Evolutionary conservation across 2,797 vertebrate genomes (phyloP).

Genomic region (Sparidentex hasta): DNA sequence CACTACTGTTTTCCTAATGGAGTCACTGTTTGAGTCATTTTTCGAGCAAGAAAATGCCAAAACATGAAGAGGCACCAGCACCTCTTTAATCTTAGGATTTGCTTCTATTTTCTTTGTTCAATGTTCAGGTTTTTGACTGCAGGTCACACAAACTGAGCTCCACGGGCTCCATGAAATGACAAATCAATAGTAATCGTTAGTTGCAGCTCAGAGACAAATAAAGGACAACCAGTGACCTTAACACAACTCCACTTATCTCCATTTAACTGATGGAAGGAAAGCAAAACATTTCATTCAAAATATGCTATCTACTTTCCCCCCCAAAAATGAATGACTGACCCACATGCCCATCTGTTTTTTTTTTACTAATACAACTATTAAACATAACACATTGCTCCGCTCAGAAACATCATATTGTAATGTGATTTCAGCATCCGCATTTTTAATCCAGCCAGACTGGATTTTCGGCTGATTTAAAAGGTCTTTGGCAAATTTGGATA

Average conservation of each 20-base stretch:
- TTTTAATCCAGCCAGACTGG: conserved; percentile 61
- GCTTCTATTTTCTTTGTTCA: background rate
- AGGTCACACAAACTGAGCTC: background rate
- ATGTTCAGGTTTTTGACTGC: background rate
- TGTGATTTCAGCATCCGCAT: conserved; percentile 27
- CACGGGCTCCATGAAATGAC: background rate
- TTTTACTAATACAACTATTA: conserved; percentile 32
- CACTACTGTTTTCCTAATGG: background rate
- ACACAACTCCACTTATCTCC: conserved; percentile 2
- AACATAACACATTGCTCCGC: conserved; percentile 41
- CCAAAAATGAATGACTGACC: conserved; percentile 37
- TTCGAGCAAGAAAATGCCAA: background rate
- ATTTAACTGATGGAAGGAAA: conserved; percentile 1
- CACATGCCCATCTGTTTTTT: conserved; percentile 27
- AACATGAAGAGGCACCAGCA: background rate
- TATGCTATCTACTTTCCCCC: conserved; percentile 28
- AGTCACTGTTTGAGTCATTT: background rate
- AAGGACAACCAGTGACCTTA: conserved; percentile 17
- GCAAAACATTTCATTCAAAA: conserved; percentile 17
- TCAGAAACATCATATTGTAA: conserved; percentile 36
- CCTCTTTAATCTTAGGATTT: background rate
- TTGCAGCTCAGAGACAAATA: background rate
- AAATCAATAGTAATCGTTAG: background rate
- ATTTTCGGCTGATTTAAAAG: conserved; percentile 60
- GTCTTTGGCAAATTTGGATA: conserved; percentile 68